Base-by-base conservation (phyloP, 2,888 invertebrate species). In the Anthoptus insignis region DNA sequence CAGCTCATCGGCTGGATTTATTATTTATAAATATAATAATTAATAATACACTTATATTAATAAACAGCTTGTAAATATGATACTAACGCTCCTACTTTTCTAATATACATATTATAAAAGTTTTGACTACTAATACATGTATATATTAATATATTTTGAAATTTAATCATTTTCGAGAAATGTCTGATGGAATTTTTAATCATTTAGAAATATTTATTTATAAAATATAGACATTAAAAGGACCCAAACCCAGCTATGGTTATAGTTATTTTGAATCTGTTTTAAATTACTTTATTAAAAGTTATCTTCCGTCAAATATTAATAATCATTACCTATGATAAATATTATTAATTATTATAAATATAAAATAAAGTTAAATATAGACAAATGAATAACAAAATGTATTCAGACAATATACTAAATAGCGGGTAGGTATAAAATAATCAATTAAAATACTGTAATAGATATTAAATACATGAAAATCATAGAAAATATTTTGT, bases 241-340 rank as follows among this genome's bases (percentile, higher is more conserved):
- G 89, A 89, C 89, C 90, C 89, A 81, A 85, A 79, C 80, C 89
- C 89, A 89, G 89, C 89, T 89, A 89, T 88, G 85, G 86, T 71
- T 52, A 61, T 67, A 52, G 47, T 69, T 60, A 39, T 50, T 60
- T 54, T 47, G 45, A 49, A 56, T 49, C 3, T 39, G 37, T 54
- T 61, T 39, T 29, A 39, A 59, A 39, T 59, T 59, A 59, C 34
- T n/a, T 59, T 49, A 50, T 4, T 22, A 45, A 21, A 16, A 34
- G 11, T 24, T 27, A 14, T 42, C 59, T 53, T 60, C 45, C 53
- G 53, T 45, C 60, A 60, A 60, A 60, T 39, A 60, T 52, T 21
- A 8, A 52, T 59, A 59, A 59, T 59, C 39, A 50, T 8, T 4
- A 13, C 7, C 3, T 16, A 22, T 13, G 11, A 39, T 16, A 39